Evolutionary conservation across 2,888 invertebrate genomes (phyloP).

Genomic region (Antheraea yamamai): DNA sequence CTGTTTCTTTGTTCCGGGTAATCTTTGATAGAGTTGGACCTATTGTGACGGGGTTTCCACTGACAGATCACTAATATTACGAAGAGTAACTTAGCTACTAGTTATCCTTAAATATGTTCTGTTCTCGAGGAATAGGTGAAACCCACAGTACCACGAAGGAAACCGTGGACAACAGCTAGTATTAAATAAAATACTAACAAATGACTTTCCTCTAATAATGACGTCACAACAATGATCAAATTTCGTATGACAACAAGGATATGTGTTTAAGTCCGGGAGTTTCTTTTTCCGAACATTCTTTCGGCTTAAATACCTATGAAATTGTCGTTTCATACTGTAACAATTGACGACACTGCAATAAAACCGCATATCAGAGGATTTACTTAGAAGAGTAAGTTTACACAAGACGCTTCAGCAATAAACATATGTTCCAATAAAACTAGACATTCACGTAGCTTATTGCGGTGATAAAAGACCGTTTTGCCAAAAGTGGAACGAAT

Average conservation of each 20-base stretch:
- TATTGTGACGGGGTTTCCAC: too few species aligned
- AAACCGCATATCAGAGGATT: not conserved
- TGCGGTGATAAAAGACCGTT: slow-evolving; percentile 19
- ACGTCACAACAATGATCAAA: not conserved
- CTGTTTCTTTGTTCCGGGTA: too few species aligned
- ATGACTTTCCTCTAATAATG: not conserved
- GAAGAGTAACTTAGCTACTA: too few species aligned
- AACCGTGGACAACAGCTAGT: not conserved
- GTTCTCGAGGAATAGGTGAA: too few species aligned
- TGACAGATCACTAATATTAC: too few species aligned
- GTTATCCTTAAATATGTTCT: too few species aligned
- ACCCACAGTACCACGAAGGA: too few species aligned
- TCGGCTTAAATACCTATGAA: too few species aligned
- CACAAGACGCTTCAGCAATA: slow-evolving; percentile 14
- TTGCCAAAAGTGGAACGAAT: slow-evolving; percentile 18
- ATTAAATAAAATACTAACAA: not conserved
- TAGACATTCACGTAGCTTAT: slow-evolving; percentile 16
- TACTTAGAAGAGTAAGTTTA: not conserved
- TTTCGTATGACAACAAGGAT: not conserved
- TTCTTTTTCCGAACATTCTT: not conserved
- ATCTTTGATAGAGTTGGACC: too few species aligned
- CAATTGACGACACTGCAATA: not conserved
- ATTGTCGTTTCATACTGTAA: not conserved
- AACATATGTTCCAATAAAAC: slow-evolving; percentile 18
- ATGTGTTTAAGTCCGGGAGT: not conserved